Evolutionary conservation across 1,140 invertebrate genomes (phyloP).

Genomic region (Papilio aristodemus): DNA sequence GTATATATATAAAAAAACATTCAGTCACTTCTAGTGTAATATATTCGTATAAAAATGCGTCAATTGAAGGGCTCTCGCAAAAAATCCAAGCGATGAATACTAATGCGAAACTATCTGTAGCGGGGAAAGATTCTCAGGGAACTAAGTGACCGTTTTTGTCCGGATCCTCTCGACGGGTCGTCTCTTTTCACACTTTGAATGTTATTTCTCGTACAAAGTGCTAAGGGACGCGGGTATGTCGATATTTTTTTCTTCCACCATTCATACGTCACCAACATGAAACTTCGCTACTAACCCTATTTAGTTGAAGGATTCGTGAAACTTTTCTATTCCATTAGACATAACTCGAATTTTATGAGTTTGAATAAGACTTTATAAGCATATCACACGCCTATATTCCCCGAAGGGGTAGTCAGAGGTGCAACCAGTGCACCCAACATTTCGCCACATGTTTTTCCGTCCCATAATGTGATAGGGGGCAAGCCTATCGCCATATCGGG

Average conservation of each 20-base stretch:
- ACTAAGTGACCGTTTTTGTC: conserved; percentile 26
- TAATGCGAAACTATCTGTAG: conserved; percentile 12
- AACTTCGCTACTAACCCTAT: not conserved
- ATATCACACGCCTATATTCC: no score
- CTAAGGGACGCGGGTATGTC: not conserved
- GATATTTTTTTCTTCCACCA: not conserved
- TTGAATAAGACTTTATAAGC: no score
- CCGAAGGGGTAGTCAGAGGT: no score
- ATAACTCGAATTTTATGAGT: no score
- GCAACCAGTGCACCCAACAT: no score
- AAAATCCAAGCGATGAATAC: conserved; percentile 23
- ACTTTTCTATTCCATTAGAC: not conserved
- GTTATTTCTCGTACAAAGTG: conserved; percentile 2
- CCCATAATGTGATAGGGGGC: no score
- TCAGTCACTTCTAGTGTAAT: not conserved
- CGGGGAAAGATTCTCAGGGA: not conserved
- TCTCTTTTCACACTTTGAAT: conserved; percentile 14
- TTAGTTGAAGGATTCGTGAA: not conserved
- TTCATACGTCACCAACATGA: conserved; percentile 1
- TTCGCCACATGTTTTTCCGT: no score
- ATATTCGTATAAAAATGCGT: conserved; percentile 6
- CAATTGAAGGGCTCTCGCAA: conserved; percentile 22
- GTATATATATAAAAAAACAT: no score
- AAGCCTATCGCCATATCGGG: no score
- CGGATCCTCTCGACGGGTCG: not conserved